These are phyloP conservation scores for Idaea biselata DNA, from an alignment of 2,888 invertebrate genomes.

Conservation along the genomic window DNA sequence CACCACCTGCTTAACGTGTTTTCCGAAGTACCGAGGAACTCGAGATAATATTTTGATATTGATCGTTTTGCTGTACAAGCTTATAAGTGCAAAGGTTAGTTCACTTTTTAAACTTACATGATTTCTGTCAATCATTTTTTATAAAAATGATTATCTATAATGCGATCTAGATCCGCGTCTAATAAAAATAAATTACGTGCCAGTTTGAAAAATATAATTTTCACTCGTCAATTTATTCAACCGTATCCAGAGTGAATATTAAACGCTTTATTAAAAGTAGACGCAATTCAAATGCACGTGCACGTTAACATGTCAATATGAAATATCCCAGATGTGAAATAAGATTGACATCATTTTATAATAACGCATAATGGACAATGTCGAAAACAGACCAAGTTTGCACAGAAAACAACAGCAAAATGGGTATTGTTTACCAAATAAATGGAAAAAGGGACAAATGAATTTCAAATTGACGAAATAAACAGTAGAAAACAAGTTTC, in stretches of 20 bases:
- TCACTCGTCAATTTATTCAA: background rate
- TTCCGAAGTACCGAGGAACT: no score
- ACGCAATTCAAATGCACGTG: background rate
- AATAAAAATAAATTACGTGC: no score
- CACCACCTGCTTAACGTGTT: no score
- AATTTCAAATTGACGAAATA: slow-evolving; percentile 40
- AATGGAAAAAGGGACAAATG: slow-evolving; percentile 15
- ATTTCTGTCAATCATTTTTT: no score
- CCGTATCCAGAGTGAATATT: background rate
- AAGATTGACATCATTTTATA: background rate
- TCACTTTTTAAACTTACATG: no score
- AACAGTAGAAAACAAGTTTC: slow-evolving; percentile 44
- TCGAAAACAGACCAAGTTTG: slow-evolving; percentile 13
- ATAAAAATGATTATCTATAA: no score
- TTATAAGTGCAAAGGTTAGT: no score
- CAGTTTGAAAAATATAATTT: background rate
- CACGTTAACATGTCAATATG: background rate
- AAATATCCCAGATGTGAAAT: background rate
- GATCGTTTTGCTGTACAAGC: no score
- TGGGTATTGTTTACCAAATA: slow-evolving; percentile 19
- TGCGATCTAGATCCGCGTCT: no score
- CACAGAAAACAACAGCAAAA: slow-evolving; percentile 23
- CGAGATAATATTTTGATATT: no score
- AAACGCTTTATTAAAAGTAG: background rate
- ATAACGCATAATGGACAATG: background rate